Base-by-base conservation (phyloP, 2,113 vertebrate genomes). In the Percina caprodes region DNA sequence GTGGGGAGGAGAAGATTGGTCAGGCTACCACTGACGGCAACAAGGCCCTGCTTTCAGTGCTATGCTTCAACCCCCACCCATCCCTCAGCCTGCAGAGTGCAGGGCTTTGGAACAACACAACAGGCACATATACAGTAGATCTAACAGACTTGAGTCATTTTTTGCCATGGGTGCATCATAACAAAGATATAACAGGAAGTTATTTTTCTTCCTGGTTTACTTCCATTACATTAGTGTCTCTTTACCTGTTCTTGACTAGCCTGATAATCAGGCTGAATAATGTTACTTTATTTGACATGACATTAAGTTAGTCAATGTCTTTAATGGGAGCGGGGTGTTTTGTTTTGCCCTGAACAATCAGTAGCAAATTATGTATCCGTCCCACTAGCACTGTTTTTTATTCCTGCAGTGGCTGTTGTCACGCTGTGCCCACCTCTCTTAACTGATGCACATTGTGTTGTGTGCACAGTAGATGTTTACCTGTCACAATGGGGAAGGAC, bases 11-110 rank as follows among this genome's bases (percentile, higher is more conserved):
- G 65, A 76, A 39, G 77, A 84, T 71, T 83, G 82, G 86, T 85
- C 79, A 89, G 78, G 13, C 79, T 75, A 42, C 80, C 65, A 23
- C 39, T 66, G 66, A 87, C 77, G 77, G 84, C 82, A 92, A 92
- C 89, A 92, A 92, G 89, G 90, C 79, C 54, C 30, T 82, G 86
- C 92, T 92, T 94, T 93, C 88, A 93, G 83, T n/a, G 5, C 55
- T 63, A 23, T 58, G 67, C 54, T 66, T 56, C 69, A 68, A 48
- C 77, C 75, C 56, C 48, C 83, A 56, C 76, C 76, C 55, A 19
- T 74, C n/a, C 48, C 77, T 70, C 79, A 35, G 48, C 52, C 56
- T 69, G 15, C 61, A 76, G 45, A 69, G 54, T 52, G 45, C 69
- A 74, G 61, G 54, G 23, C 48, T 70, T 23, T 49, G 48, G 49